A percentile compares a stretch with the other conserved stretches of the same genome.
These are phyloP conservation scores for Polyodon spathula DNA, from an alignment of 2,113 vertebrate genomes.

Conservation along the genomic window DNA sequence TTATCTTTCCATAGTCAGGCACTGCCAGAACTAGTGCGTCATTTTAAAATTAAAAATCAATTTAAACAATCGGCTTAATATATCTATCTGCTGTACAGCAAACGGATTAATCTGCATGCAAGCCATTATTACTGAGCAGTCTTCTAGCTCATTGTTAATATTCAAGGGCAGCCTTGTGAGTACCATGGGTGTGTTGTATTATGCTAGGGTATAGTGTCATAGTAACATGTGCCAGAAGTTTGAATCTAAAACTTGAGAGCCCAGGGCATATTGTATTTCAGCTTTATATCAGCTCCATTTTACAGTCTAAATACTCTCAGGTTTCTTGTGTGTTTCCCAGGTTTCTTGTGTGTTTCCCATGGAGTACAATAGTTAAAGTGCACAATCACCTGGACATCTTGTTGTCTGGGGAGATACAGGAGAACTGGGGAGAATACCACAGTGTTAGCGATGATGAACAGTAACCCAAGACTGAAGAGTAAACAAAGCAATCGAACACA, in stretches of 20 bases:
- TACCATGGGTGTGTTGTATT: too few species aligned
- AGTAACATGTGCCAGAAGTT: too few species aligned
- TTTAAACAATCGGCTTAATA: too few species aligned
- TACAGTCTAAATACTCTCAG: background rate
- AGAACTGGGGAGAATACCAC: background rate
- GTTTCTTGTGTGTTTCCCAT: conserved; percentile 1
- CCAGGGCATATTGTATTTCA: background rate
- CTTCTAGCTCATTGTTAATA: too few species aligned
- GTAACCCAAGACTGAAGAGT: background rate
- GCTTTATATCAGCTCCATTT: background rate
- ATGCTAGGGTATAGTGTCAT: too few species aligned
- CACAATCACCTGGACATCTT: background rate
- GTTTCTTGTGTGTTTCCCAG: background rate
- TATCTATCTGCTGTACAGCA: too few species aligned
- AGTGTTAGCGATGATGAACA: background rate
- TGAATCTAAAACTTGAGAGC: background rate
- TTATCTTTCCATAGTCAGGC: too few species aligned
- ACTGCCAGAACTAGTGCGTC: too few species aligned
- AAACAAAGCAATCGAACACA: background rate
- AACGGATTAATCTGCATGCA: too few species aligned
- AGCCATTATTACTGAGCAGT: too few species aligned
- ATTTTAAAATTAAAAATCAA: too few species aligned
- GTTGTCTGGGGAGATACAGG: background rate
- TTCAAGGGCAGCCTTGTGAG: too few species aligned
- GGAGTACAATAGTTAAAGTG: background rate